Base-by-base conservation (phyloP, 2,113 vertebrate genomes). In the Brachionichthys hirsutus region DNA sequence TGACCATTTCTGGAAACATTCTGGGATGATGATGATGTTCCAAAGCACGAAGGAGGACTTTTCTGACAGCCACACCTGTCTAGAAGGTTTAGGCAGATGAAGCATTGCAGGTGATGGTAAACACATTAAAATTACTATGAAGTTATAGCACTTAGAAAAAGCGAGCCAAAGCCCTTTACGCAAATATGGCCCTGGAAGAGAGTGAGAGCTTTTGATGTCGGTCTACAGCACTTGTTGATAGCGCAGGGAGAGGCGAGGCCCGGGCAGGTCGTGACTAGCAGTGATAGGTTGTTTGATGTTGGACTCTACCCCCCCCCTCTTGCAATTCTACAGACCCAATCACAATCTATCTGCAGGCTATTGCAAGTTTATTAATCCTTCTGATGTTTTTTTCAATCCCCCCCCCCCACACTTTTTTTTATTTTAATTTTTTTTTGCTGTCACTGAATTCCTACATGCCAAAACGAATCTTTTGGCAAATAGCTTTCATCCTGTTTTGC, bases 231-330 rank as follows among this genome's bases (percentile, higher is more conserved):
- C 58, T 82, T 61, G 73, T 72, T 75, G 70, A 73, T 70, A 80
- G 73, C 57, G 2, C 44, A 62, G 68, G 69, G 67, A 81, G 63
- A 80, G 55, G 76, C 68, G 13, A 75, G 62, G 58, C 62, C 35
- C 45, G 58, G 77, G 70, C 86, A 60, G 75, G 88, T 78, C 82
- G 80, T 67, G 78, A 89, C 88, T 85, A 74, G 84, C 66, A 73
- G 75, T 78, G 75, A 86, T 86, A 80, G 82, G 87, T 73, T 84
- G 82, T 87, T 89, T 89, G 77, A 89, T 82, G 82, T 87, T 78
- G 30, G 54, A 67, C 52, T 75, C 68, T 74, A 67, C 54, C 57
- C 70, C 64, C 46, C 70, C 81, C 60, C 48, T 71, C 66, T 67
- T 76, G 74, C 58, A 78, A 63, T 75, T 77, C 67, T 66, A 47